These are phyloP conservation scores for Fringilla coelebs DNA, from an alignment of 2,797 vertebrate genomes.

Conservation along the genomic window DNA sequence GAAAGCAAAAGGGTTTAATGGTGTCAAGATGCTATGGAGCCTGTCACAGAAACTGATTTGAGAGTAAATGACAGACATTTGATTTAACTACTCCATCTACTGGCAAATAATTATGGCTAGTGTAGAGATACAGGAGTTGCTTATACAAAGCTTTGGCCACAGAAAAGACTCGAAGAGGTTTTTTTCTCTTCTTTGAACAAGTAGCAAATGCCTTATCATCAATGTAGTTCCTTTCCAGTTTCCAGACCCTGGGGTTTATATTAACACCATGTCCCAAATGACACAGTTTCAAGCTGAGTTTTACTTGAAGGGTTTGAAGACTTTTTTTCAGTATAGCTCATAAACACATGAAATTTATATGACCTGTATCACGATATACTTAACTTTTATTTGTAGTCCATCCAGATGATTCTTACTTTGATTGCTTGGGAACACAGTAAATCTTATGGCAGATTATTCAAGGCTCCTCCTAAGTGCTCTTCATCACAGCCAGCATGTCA, in stretches of 20 bases:
- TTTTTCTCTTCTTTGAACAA: background rate
- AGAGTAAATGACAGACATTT: constrained; percentile 45
- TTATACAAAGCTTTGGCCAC: background rate
- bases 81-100: constrained; percentile 71
- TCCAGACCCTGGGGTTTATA: background rate
- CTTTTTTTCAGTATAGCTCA: background rate
- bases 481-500: background rate
- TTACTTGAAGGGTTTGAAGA: background rate
- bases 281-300: background rate
- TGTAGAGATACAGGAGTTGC: background rate
- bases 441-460: background rate
- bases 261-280: background rate
- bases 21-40: background rate
- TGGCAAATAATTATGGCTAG: constrained; percentile 47
- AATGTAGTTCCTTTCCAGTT: background rate
- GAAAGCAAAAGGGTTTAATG: background rate
- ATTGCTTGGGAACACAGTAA: background rate
- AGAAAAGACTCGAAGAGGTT: background rate
- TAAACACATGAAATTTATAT: background rate
- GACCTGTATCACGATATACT: background rate
- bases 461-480: background rate
- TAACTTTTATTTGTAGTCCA: background rate
- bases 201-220: background rate
- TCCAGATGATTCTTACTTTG: background rate
- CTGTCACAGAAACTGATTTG: background rate